phyloP scores from a whole-genome alignment of 2,888 invertebrate species.

The Tetragonisca angustula region DNA sequence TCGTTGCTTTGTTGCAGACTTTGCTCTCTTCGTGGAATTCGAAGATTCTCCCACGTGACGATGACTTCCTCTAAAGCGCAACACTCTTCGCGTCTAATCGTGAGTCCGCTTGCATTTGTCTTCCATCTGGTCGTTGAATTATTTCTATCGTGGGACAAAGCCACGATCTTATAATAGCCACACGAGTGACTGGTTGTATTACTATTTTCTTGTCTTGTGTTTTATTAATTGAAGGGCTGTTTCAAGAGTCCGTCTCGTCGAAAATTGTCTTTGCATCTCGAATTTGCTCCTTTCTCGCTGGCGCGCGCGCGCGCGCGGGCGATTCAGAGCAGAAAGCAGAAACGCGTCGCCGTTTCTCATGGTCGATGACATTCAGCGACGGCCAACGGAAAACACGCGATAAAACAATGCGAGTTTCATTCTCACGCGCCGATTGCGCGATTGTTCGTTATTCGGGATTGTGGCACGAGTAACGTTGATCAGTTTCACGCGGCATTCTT shows the following conservation, averaged over 20 bases:
- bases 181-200: too few species aligned
- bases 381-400: constrained; percentile 40
- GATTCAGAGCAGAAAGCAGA: constrained; percentile 60
- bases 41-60: too few species aligned
- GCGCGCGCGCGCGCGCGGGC: neutral
- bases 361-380: constrained; percentile 57
- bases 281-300: neutral
- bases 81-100: too few species aligned
- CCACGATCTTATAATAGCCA: too few species aligned
- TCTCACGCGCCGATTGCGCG: constrained; percentile 47
- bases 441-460: constrained; percentile 52
- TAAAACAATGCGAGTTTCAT: constrained; percentile 53
- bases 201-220: too few species aligned
- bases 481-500: constrained; percentile 21
- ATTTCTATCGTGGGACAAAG: too few species aligned
- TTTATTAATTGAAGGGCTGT: too few species aligned
- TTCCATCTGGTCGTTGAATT: too few species aligned
- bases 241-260: neutral
- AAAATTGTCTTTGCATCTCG: neutral
- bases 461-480: constrained; percentile 49
- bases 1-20: too few species aligned
- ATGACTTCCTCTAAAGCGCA: too few species aligned
- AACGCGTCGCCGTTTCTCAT: constrained; percentile 56
- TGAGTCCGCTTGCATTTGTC: too few species aligned
- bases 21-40: too few species aligned